phyloP scores from a whole-genome alignment of 1,140 invertebrate species.

The Meloidogyne chitwoodi region DNA sequence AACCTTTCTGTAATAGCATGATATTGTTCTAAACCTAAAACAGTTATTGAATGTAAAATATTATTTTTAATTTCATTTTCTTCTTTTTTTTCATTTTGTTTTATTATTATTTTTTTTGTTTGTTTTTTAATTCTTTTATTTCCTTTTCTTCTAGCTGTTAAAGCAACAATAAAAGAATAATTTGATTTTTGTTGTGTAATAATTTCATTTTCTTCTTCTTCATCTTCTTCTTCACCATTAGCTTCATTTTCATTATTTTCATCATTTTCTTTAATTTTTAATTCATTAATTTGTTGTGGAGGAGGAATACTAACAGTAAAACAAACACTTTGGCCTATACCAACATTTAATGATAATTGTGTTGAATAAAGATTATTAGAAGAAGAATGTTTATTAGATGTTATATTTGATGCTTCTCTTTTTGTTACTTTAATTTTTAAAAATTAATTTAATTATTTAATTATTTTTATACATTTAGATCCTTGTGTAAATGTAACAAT shows the following conservation, averaged over 20 bases:
- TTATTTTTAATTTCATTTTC: neutral
- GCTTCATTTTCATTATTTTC: neutral
- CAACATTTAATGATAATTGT: constrained; percentile 26
- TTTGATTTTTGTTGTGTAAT: constrained; percentile 6
- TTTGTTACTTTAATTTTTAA: constrained; percentile 16
- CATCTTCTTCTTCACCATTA: neutral
- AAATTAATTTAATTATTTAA: neutral
- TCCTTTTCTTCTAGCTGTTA: neutral
- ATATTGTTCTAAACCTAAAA: constrained; percentile 39
- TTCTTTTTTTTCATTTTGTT: neutral
- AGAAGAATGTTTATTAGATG: neutral
- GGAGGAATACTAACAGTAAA: constrained; percentile 13
- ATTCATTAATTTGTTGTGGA: neutral
- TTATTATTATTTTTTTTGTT: neutral
- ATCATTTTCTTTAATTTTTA: neutral
- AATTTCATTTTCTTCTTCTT: constrained; percentile 15
- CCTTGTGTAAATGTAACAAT: constrained; percentile 31
- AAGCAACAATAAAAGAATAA: neutral
- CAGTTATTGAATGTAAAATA: constrained; percentile 36
- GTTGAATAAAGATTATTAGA: neutral
- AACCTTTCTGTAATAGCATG: constrained; percentile 38
- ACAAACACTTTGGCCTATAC: constrained; percentile 41
- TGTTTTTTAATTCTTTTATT: neutral
- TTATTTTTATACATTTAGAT: constrained; percentile 21
- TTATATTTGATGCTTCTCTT: constrained; percentile 1